Evolutionary conservation across 1,140 invertebrate genomes (phyloP).

Genomic region (Tetragnatha versicolor): DNA sequence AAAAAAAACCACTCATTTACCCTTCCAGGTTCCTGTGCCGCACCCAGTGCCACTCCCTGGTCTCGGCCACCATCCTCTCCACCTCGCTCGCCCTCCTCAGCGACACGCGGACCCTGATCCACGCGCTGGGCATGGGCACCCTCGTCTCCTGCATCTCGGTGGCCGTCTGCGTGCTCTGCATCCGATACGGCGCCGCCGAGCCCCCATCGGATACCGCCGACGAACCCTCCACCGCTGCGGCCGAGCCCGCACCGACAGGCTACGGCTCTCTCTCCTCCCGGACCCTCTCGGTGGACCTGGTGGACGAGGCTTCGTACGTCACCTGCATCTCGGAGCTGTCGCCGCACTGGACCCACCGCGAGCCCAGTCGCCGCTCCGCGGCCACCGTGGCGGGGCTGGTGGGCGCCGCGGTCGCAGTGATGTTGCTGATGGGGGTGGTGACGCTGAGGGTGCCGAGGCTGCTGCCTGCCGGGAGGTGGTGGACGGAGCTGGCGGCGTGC

Average conservation of each 20-base stretch:
- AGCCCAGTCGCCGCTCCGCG: slow-evolving; percentile 42
- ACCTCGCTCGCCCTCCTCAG: slow-evolving; percentile 39
- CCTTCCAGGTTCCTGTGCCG: slow-evolving; percentile 43
- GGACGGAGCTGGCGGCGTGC: slow-evolving; percentile 50
- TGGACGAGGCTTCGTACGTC: slow-evolving; percentile 55
- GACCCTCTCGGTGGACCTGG: slow-evolving; percentile 55
- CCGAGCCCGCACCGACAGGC: neutral
- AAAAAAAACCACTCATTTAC: too few species aligned
- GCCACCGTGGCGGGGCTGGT: slow-evolving; percentile 19
- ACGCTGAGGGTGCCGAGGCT: slow-evolving; percentile 50
- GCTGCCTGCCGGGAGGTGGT: slow-evolving; percentile 37
- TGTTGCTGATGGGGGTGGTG: slow-evolving; percentile 52
- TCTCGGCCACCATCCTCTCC: slow-evolving; percentile 10
- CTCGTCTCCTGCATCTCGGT: slow-evolving; percentile 41
- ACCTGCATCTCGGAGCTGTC: slow-evolving; percentile 52
- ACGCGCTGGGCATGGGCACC: slow-evolving; percentile 55
- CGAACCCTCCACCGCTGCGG: neutral
- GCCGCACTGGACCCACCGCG: slow-evolving; percentile 32
- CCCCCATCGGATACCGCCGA: slow-evolving; percentile 16
- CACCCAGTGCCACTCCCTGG: slow-evolving; percentile 17
- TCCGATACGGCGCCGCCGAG: slow-evolving; percentile 38
- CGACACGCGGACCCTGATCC: slow-evolving; percentile 42
- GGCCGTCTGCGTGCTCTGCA: slow-evolving; percentile 44
- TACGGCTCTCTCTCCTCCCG: slow-evolving; percentile 24
- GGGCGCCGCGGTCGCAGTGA: slow-evolving; percentile 37